Percentiles rank a stretch among this genome's conserved stretches.
phyloP scores from a whole-genome alignment of 2,113 vertebrate genomes.

The Myotis davidii region DNA sequence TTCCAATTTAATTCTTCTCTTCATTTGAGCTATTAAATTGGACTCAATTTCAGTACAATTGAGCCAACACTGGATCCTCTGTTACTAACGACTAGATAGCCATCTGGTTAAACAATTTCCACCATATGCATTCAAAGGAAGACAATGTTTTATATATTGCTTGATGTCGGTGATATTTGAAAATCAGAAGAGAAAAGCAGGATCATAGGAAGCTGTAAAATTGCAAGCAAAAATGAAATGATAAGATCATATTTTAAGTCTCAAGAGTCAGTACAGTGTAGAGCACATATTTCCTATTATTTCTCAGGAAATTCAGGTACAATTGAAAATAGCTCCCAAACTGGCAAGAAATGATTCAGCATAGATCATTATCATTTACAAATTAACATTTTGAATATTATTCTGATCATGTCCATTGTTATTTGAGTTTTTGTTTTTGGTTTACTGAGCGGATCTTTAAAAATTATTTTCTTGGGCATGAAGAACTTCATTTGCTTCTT shows the following conservation, averaged over 20 bases:
- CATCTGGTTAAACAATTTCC: constrained; percentile 66
- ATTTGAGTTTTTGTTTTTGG: neutral
- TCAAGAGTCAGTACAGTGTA: constrained; percentile 46
- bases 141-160: constrained; percentile 37
- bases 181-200: constrained; percentile 60
- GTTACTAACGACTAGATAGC: constrained; percentile 20
- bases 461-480: constrained; percentile 24
- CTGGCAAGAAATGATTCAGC: neutral
- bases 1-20: constrained; percentile 72
- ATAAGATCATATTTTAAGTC: constrained; percentile 61
- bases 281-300: constrained; percentile 51
- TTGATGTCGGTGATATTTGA: constrained; percentile 69
- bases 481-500: neutral
- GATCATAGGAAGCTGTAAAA: constrained; percentile 67
- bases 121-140: constrained; percentile 45
- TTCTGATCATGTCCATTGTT: neutral
- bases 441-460: neutral
- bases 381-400: constrained; percentile 2
- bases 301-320: constrained; percentile 60
- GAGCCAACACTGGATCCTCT: neutral
- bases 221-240: constrained; percentile 48
- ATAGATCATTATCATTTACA: neutral
- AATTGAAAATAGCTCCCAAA: constrained; percentile 66
- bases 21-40: constrained; percentile 66
- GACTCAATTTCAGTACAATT: constrained; percentile 55